phyloP scores from a whole-genome alignment of 2,797 vertebrate genomes.

The Crenichthys baileyi region DNA sequence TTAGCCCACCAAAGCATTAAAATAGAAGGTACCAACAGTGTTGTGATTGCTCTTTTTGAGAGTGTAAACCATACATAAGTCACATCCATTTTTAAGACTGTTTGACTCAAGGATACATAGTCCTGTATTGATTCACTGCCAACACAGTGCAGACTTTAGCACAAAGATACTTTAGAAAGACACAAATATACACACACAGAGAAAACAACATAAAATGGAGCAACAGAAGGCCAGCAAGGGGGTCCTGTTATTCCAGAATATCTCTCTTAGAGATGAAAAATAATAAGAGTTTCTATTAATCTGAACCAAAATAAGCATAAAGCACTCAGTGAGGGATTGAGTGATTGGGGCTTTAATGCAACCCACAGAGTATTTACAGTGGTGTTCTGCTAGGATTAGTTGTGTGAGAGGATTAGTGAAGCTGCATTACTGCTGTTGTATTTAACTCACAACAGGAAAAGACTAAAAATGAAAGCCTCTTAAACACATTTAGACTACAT shows the following conservation, averaged over 20 bases:
- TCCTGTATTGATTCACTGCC: slow-evolving; percentile 35
- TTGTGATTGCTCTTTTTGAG: slow-evolving; percentile 11
- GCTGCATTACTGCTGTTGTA: slow-evolving; percentile 82
- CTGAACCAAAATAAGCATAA: slow-evolving; percentile 72
- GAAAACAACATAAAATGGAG: slow-evolving; percentile 17
- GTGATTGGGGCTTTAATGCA: slow-evolving; percentile 77
- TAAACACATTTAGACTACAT: slow-evolving; percentile 77
- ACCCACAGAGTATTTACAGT: slow-evolving; percentile 80
- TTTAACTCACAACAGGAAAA: slow-evolving; percentile 82
- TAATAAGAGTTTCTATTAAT: slow-evolving; percentile 66
- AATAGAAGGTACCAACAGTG: slow-evolving; percentile 4
- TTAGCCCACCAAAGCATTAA: slow-evolving; percentile 1
- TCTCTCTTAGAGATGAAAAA: slow-evolving; percentile 50
- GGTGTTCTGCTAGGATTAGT: slow-evolving; percentile 80
- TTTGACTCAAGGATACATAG: slow-evolving; percentile 14
- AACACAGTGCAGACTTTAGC: slow-evolving; percentile 10
- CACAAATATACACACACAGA: slow-evolving; percentile 10
- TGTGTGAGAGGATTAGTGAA: slow-evolving; percentile 82
- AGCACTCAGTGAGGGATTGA: slow-evolving; percentile 70
- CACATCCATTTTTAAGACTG: slow-evolving; percentile 18
- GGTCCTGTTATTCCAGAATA: slow-evolving; percentile 33
- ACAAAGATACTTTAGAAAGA: slow-evolving; percentile 3
- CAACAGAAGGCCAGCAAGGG: slow-evolving; percentile 28
- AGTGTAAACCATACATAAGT: slow-evolving; percentile 8
- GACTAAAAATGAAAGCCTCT: slow-evolving; percentile 80